Conservation (phyloP, 2,113 vertebrate species). For the Meriones unguiculatus region DNA sequence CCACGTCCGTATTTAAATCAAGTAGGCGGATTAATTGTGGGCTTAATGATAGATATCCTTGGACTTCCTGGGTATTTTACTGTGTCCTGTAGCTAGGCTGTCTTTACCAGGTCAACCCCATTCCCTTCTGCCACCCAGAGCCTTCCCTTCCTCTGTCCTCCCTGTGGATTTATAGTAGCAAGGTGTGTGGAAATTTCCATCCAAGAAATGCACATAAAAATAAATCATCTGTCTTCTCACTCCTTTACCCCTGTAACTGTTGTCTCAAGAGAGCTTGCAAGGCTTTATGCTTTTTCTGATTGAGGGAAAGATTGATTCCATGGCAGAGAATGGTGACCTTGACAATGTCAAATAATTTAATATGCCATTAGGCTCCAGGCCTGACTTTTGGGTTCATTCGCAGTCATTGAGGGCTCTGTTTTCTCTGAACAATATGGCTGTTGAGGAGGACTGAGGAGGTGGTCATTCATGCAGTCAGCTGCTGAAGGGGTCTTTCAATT, state of each 20-base stretch:
- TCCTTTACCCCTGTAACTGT: slow-evolving; percentile 58
- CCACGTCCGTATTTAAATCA: neutral
- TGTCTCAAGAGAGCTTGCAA: slow-evolving; percentile 68
- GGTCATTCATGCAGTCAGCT: slow-evolving; percentile 76
- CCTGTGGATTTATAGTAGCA: slow-evolving; percentile 66
- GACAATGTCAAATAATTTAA: slow-evolving; percentile 80
- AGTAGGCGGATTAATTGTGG: neutral
- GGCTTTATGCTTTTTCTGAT: slow-evolving; percentile 76
- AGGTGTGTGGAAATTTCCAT: slow-evolving; percentile 67
- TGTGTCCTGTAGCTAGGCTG: neutral
- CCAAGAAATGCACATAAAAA: slow-evolving; percentile 33
- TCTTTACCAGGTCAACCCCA: neutral
- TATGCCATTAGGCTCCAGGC: slow-evolving; percentile 70
- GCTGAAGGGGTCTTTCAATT: slow-evolving; percentile 81
- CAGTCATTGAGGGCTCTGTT: slow-evolving; percentile 69
- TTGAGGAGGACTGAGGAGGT: slow-evolving; percentile 70
- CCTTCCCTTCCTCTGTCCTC: slow-evolving; percentile 50
- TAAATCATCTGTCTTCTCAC: slow-evolving; percentile 71
- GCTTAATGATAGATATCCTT: neutral
- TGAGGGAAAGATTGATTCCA: slow-evolving; percentile 74
- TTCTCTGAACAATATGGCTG: slow-evolving; percentile 75
- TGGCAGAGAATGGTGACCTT: slow-evolving; percentile 71
- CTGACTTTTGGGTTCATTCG: slow-evolving; percentile 79
- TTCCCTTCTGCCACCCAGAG: neutral
- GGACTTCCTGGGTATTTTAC: neutral